phyloP scores from a whole-genome alignment of 1,140 invertebrate genomes.

The Drosophila burlai region DNA sequence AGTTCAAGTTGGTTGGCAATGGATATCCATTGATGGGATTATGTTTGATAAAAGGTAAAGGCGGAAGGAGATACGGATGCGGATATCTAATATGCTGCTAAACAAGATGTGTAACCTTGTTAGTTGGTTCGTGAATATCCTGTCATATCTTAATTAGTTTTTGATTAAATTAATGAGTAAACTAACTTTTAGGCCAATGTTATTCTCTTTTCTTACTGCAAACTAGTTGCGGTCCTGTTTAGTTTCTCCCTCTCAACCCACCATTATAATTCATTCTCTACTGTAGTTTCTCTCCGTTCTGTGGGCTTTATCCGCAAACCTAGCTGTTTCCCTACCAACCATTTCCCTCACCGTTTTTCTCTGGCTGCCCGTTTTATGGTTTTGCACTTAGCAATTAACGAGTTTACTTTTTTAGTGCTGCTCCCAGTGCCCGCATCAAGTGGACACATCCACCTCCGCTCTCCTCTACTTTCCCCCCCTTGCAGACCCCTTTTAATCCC shows the following conservation, averaged over 20 bases:
- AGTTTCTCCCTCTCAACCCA: not conserved
- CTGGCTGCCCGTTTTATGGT: slow-evolving; percentile 59
- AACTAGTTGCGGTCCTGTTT: not conserved
- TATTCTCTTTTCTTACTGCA: not conserved
- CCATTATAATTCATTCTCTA: slow-evolving; percentile 3
- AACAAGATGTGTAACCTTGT: not conserved
- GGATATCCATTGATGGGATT: slow-evolving; percentile 25
- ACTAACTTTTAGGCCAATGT: not conserved
- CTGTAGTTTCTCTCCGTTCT: not conserved
- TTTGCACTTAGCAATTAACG: slow-evolving; percentile 77
- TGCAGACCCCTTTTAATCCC: not conserved
- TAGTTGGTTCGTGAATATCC: too few relatives aligned
- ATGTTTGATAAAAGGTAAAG: not conserved
- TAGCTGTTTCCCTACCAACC: slow-evolving; percentile 1
- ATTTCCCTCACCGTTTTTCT: slow-evolving; percentile 6
- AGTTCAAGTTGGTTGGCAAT: slow-evolving; percentile 15
- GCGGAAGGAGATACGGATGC: not conserved
- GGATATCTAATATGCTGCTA: not conserved
- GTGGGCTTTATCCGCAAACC: not conserved
- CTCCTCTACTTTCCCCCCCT: not conserved
- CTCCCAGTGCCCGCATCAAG: slow-evolving; percentile 55
- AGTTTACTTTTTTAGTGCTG: slow-evolving; percentile 67
- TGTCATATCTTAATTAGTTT: not conserved
- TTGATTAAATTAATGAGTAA: not conserved
- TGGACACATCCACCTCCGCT: slow-evolving; percentile 25